Evolutionary conservation across 2,113 vertebrate species (phyloP), one percentile per base, ranked within the genome.

Genomic region (Melanocharis versteri): DNA sequence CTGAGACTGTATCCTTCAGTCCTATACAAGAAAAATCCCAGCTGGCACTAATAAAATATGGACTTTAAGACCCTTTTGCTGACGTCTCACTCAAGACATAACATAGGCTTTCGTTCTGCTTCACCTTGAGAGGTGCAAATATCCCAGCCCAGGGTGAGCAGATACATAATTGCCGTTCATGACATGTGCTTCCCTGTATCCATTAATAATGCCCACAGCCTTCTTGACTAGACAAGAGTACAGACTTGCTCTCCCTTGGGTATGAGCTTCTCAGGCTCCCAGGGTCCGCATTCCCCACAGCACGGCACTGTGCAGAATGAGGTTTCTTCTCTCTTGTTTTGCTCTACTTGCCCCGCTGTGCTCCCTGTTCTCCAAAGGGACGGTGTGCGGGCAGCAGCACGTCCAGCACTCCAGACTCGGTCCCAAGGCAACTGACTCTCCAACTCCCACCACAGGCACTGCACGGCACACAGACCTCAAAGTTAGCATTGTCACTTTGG

Each of bases 261-360:
- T 51, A n/a, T 58, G 73, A 56, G 12, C 31, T 79, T 45, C 37
- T 56, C 73, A 76, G 72, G 28, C 31, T 64, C 80, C n/a, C 24
- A 50, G 71, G 33, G 35, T 33, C 33, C 62, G 23, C 33, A 28
- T 27, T 86, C 23, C n/a, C 50, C 42, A 42, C 0, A 1, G 84
- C n/a, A 40, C 3, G 11, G 60, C 79, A 65, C 28, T 1, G 0
- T 45, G 61, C 73, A 54, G 54, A 60, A 53, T 18, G 35, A 73
- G 10, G 20, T 27, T 77, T 73, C 58, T 57, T 76, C 47, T 18
- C 45, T 65, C 48, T 54, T 60, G 33, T 68, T 77, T 80, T 48
- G 23, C 20, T 12, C 21, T 31, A 20, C 20, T 58, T 47, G 26
- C 9, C 21, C 45, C 3, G 0, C 0, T 7, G 42, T 57, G 31